Conservation (phyloP, 92 coral and sea anemone species). For the Galaxea fascicularis region DNA sequence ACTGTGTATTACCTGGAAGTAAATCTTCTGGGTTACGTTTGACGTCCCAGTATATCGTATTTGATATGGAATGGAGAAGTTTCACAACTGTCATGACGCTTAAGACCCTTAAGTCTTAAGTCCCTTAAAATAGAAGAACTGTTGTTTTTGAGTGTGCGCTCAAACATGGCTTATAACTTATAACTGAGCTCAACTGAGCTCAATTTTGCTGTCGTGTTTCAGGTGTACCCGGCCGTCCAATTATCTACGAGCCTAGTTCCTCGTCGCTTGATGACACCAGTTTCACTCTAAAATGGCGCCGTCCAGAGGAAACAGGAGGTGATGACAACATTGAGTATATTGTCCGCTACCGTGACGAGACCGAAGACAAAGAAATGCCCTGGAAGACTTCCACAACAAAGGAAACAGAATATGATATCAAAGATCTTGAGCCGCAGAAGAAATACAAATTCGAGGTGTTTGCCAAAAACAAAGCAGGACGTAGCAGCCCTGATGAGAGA, state of each 20-base stretch:
- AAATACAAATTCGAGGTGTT: slow-evolving; percentile 59
- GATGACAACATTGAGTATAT: slow-evolving; percentile 59
- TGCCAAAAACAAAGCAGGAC: slow-evolving; percentile 62
- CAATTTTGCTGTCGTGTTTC: neutral
- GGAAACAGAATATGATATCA: neutral
- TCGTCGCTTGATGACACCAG: slow-evolving; percentile 18
- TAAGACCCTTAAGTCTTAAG: no score
- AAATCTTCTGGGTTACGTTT: no score
- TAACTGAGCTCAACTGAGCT: no score
- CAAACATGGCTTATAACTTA: no score
- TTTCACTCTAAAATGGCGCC: slow-evolving; percentile 70
- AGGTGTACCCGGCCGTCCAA: slow-evolving; percentile 76
- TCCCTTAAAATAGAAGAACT: no score
- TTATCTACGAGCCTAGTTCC: slow-evolving; percentile 60
- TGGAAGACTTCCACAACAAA: slow-evolving; percentile 5
- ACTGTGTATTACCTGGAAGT: no score
- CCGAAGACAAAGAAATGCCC: neutral
- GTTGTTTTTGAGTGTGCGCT: no score
- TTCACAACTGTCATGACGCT: no score
- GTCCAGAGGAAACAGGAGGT: slow-evolving; percentile 68
- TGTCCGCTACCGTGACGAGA: slow-evolving; percentile 28
- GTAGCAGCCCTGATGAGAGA: slow-evolving; percentile 47
- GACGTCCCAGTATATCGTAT: no score
- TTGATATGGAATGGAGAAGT: no score
- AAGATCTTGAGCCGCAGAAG: neutral